Evolutionary conservation across 2,113 vertebrate species (phyloP).

Genomic region (Geothlypis trichas): DNA sequence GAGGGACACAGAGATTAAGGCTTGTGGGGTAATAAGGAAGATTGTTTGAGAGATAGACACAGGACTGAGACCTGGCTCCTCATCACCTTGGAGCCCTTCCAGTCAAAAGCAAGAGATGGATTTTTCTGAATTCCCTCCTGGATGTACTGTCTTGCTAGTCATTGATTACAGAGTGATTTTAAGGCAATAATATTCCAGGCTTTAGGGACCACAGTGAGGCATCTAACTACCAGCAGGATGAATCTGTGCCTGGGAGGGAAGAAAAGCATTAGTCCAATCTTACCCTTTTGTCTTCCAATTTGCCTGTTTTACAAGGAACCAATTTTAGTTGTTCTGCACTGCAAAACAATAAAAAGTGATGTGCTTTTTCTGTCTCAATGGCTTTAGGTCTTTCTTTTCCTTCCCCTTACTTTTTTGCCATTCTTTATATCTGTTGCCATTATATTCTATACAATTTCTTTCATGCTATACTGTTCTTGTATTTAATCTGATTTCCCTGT

Average conservation of each 20-base stretch:
- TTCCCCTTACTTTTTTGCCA: neutral
- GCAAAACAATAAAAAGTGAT: neutral
- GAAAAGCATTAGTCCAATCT: neutral
- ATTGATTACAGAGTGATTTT: neutral
- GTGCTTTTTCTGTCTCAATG: neutral
- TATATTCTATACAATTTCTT: neutral
- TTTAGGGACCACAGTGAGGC: neutral
- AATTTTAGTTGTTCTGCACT: neutral
- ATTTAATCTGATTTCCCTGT: conserved; percentile 9
- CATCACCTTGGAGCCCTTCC: neutral
- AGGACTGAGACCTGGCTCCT: neutral
- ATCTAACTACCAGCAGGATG: neutral
- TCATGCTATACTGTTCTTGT: neutral
- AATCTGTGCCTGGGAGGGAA: neutral
- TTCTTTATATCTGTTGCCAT: neutral
- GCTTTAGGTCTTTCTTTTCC: neutral
- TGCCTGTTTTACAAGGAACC: neutral
- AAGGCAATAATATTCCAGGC: neutral
- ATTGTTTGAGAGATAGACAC: neutral
- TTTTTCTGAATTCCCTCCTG: neutral
- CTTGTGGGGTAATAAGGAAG: neutral
- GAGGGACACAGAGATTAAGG: neutral
- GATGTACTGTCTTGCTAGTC: neutral
- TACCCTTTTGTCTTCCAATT: neutral
- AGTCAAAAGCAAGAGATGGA: neutral